phyloP scores from a whole-genome alignment of 2,113 vertebrate species.

The Myrmecobius fasciatus region DNA sequence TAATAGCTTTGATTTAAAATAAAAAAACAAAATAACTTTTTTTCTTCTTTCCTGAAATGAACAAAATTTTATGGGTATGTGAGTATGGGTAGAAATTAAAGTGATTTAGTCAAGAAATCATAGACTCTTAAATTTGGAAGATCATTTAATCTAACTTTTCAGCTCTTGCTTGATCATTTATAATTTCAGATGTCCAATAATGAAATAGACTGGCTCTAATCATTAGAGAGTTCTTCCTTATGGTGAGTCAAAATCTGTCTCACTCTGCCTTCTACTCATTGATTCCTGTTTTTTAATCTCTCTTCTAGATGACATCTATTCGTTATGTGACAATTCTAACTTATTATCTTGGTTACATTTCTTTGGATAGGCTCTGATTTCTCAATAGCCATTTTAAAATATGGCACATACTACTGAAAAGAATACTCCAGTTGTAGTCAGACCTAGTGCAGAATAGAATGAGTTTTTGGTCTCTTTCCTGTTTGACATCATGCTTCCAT shows the following conservation, averaged over 20 bases:
- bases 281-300: not conserved
- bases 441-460: not conserved
- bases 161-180: not conserved
- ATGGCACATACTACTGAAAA: not conserved
- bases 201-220: not conserved
- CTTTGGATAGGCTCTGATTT: not conserved
- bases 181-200: not conserved
- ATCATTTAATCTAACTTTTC: not conserved
- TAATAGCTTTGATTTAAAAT: constrained; percentile 27
- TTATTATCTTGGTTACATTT: not conserved
- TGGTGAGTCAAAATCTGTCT: not conserved
- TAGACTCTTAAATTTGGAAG: not conserved
- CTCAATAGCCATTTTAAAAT: not conserved
- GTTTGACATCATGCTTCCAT: not conserved
- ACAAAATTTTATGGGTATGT: not conserved
- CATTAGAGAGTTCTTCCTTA: not conserved
- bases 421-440: not conserved
- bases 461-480: not conserved
- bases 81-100: not conserved
- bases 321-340: not conserved
- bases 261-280: not conserved
- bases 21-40: not conserved
- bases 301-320: not conserved
- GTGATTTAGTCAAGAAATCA: not conserved
- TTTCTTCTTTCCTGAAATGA: not conserved